Base-by-base conservation (phyloP, 2,797 vertebrate species). In the Myiotriccus ornatus region DNA sequence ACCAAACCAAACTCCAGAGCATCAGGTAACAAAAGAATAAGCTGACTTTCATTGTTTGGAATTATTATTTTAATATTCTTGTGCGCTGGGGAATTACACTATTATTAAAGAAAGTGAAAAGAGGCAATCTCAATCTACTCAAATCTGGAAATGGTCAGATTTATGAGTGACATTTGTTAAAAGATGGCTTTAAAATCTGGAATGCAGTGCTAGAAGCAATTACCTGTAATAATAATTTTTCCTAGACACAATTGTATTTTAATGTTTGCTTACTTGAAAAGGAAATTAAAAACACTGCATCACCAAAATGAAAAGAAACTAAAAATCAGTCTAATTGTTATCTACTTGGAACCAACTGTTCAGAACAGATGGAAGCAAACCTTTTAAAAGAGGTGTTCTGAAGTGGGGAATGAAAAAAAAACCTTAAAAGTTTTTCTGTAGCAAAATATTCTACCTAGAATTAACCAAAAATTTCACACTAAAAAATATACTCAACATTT, bases 241-340 rank as follows among this genome's bases (percentile, higher is more conserved):
- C 56, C 12, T 56, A 68, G 77, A 23, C 17, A 35, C 5, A 75
- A 71, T 44, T 71, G 35, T 78, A 55, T 44, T 91, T 69, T 65
- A 81, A 69, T 83, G 22, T 5, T 74, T 94, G 30, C 57, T 89
- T 84, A 75, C 55, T 80, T 93, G 68, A 84, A 76, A 59, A 85
- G 78, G 39, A 90, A 95, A 94, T 81, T 83, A 91, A 88, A 94
- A 95, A 24, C 30, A 81, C 35, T 86, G 16, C 46, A 90, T 93
- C 76, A 78, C 22, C 50, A 93, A 78, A 94, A 94, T 91, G 22
- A 94, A 85, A 93, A 83, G 39, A 79, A 89, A 67, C 18, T 49
- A n/a, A 80, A 89, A 56, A 19, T 0, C 1, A 37, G 17, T 43
- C 22, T 77, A 80, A 83, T 80, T 78, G 39, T 69, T 78, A 62